These are phyloP conservation scores for human (Homo sapiens) DNA, from an alignment of 2,113 vertebrate genomes.

Conservation along the genomic window GRCh38 chr2:54781001-54781500, in stretches of 20 bases:
- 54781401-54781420: not conserved
- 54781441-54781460: not conserved
- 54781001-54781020: not conserved
- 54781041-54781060: not conserved
- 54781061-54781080: not conserved
- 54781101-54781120: not conserved
- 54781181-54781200: not conserved
- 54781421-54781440: slow-evolving; percentile 25
- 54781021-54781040: not conserved
- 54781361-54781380: slow-evolving; percentile 35
- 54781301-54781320: not conserved
- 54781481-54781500: not conserved
- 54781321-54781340: not conserved
- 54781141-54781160: not conserved
- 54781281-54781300: not conserved
- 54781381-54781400: not conserved
- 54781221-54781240: not conserved
- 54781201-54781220: not conserved
- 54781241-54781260: not conserved
- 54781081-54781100: not conserved
- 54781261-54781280: not conserved
- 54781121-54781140: not conserved
- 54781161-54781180: not conserved
- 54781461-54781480: not conserved
- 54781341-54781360: not conserved